Conservation (phyloP, 2,888 invertebrate species). For the Drepanosiphum platanoidis region DNA sequence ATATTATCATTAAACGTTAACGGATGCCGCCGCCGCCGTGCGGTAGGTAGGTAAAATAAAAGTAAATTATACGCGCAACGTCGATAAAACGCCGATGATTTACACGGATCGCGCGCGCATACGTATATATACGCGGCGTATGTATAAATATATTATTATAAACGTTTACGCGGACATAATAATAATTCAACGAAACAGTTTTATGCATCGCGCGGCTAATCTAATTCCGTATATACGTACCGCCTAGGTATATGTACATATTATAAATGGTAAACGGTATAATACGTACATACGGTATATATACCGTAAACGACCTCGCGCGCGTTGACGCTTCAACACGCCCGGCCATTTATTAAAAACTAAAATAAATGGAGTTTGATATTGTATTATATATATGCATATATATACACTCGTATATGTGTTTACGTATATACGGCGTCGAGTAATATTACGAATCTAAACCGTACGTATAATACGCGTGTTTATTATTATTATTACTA, state of each 20-base stretch:
- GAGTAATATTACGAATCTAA: slow-evolving; percentile 28
- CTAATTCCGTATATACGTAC: slow-evolving; percentile 2
- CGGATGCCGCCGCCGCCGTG: too few species aligned
- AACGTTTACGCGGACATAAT: slow-evolving; percentile 32
- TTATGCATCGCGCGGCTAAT: slow-evolving; percentile 22
- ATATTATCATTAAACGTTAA: too few species aligned
- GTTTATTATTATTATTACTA: not conserved
- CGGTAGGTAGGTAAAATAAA: too few species aligned
- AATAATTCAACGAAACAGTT: slow-evolving; percentile 25
- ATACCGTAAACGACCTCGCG: slow-evolving; percentile 14
- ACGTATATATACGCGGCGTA: too few species aligned
- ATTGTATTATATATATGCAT: not conserved
- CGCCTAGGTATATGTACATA: not conserved
- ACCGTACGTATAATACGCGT: not conserved
- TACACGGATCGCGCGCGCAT: not conserved
- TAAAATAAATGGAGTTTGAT: slow-evolving; percentile 45
- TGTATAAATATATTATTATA: too few species aligned
- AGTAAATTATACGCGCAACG: too few species aligned
- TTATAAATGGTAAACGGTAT: slow-evolving; percentile 3
- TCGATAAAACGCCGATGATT: slow-evolving; percentile 15
- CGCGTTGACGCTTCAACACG: slow-evolving; percentile 37
- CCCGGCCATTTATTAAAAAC: slow-evolving; percentile 44
- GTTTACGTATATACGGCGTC: not conserved
- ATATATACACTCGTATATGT: too few species aligned
- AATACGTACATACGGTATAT: not conserved